A percentile compares a stretch with the other conserved stretches of the same genome.
Evolutionary conservation across 2,113 vertebrate genomes (phyloP).

Genomic region (Protobothrops mucrosquamatus): DNA sequence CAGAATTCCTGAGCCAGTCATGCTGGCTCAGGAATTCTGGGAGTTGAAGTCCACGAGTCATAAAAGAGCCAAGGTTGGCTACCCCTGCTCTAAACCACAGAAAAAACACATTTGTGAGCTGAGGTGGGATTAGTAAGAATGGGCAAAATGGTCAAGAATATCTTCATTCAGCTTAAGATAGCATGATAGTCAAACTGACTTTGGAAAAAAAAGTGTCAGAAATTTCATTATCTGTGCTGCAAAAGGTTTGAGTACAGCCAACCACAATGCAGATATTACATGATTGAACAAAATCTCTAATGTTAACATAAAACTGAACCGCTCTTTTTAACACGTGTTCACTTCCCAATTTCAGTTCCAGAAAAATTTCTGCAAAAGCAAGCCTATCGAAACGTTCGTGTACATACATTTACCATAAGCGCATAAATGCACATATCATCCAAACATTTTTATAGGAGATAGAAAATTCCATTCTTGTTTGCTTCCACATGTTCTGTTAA

Average conservation of each 20-base stretch:
- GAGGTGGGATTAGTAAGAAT: neutral
- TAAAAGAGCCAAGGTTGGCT: no score
- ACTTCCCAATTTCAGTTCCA: neutral
- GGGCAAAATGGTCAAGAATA: neutral
- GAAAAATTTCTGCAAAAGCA: neutral
- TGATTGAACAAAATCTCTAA: neutral
- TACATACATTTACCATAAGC: neutral
- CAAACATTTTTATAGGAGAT: neutral
- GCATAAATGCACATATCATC: accelerated
- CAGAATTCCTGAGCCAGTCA: no score
- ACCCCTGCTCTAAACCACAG: no score
- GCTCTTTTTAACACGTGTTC: neutral
- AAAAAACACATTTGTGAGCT: neutral
- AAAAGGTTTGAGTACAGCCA: neutral
- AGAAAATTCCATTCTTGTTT: neutral
- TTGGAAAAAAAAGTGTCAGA: neutral
- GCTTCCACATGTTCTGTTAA: neutral
- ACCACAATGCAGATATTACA: neutral
- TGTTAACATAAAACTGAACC: neutral
- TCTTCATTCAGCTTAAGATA: neutral
- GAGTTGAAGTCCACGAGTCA: no score
- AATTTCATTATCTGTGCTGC: neutral
- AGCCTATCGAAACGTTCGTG: neutral
- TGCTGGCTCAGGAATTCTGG: no score
- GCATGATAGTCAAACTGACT: neutral